These are phyloP conservation scores for Aphidoletes aphidimyza DNA, from an alignment of 2,888 invertebrate genomes.

Conservation along the genomic window DNA sequence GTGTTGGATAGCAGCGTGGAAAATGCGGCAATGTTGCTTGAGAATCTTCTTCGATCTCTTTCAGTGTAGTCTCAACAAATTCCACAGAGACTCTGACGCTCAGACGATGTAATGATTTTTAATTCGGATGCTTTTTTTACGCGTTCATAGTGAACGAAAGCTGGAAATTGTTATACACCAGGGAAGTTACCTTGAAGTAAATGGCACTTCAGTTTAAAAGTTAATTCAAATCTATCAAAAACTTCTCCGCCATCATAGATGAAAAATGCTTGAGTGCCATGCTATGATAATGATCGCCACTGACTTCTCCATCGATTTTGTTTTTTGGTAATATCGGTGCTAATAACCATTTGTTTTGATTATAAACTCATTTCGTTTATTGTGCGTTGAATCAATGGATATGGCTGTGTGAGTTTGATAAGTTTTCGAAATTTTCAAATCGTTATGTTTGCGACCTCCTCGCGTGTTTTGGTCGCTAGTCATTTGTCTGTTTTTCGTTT, in stretches of 20 bases:
- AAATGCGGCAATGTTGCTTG: background rate
- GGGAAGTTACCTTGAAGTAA: background rate
- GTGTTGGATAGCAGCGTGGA: background rate
- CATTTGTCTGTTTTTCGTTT: background rate
- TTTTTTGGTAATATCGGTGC: too few species aligned
- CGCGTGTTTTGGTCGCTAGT: background rate
- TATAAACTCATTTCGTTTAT: slow-evolving; percentile 45
- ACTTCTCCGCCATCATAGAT: too few species aligned
- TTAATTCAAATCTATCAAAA: background rate
- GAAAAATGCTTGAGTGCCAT: background rate
- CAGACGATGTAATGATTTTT: slow-evolving; percentile 1
- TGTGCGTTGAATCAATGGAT: background rate
- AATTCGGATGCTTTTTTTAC: background rate
- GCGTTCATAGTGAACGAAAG: background rate
- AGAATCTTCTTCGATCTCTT: slow-evolving; percentile 20
- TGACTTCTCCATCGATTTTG: slow-evolving; percentile 2
- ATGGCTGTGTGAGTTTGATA: background rate
- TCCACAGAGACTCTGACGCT: background rate
- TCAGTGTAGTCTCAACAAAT: slow-evolving; percentile 8
- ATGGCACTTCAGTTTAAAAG: background rate
- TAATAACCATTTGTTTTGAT: slow-evolving; percentile 54
- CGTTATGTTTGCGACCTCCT: background rate
- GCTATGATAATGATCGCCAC: too few species aligned
- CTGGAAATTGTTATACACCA: background rate
- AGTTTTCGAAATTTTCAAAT: slow-evolving; percentile 5